Evolutionary conservation across 30 jellyfish, hydroid and myxozoan genomes (phyloP), one percentile per base, ranked within the genome.

Genomic region (Mastigias papua): DNA sequence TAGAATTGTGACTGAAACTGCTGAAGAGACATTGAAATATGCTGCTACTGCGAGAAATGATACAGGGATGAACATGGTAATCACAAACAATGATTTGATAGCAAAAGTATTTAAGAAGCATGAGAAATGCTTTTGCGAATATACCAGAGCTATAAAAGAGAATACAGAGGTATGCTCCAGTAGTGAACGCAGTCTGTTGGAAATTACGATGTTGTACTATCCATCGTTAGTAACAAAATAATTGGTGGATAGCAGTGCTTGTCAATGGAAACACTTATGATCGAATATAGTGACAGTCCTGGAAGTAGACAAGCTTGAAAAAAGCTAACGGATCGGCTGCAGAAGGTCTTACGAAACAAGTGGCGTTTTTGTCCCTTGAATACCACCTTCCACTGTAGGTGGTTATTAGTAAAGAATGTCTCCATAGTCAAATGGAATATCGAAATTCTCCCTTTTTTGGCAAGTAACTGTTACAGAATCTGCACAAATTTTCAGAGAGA

Each of bases 61-160:
- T 51, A 16, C 2, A 0, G 76, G 66, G 21, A 64, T 81, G 74
- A 10, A 63, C 10, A 60, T 81, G 13, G 74, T 51, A 37, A 50
- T 63, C 0, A 2, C 61, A 6, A 84, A 65, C 1, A 48, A 73
- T 11, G 91, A 81, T 29, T 49, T 81, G 34, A 81, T 81, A 6
- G 84, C 91, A 4, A 67, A 81, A 81, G 91, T 63, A 51, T 66
- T 81, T 63, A 73, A n/a, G 29, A 81, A 81, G 35, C 84, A 65
- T 60, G 74, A 66, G 48, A 81, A 81, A 66, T 69, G 91, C 76
- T 81, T 63, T 68, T 30, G 37, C 35, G 84, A 81, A 0, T 81
- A 81, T 31, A 35, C 84, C 51, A 64, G 84, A 21, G 34, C 61
- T 42, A 31, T 79, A 5, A 5, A 69, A 29, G 22, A 50, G 25